Conservation (phyloP, 2,797 vertebrate genomes). For the Sebastes baramenuke region DNA sequence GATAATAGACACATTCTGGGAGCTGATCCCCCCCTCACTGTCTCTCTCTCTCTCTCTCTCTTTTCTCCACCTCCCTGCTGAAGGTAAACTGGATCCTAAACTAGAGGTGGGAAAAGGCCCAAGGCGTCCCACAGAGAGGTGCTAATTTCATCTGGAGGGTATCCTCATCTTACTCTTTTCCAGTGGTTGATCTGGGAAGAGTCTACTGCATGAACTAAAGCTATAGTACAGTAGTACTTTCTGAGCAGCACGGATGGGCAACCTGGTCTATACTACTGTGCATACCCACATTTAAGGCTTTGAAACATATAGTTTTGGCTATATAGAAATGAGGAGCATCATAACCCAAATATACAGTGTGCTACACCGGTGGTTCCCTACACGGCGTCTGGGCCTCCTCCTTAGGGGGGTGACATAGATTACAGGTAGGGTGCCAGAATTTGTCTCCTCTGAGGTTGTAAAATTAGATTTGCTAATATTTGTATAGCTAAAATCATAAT, state of each 20-base stretch:
- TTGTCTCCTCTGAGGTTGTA: too few species aligned
- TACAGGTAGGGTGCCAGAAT: too few species aligned
- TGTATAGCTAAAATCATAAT: too few species aligned
- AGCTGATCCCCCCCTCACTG: constrained; percentile 72
- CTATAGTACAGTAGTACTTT: not conserved
- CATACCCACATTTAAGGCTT: not conserved
- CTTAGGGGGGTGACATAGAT: too few species aligned
- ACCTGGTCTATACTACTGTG: not conserved
- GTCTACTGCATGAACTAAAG: not conserved
- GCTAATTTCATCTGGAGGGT: not conserved
- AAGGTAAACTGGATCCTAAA: constrained; percentile 42
- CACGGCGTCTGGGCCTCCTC: too few species aligned
- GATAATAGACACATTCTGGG: constrained; percentile 82
- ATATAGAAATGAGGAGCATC: not conserved
- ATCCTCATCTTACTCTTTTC: not conserved
- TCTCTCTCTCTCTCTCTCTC: not conserved
- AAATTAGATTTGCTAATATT: too few species aligned
- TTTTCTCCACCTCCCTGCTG: constrained; percentile 20
- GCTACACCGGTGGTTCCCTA: too few species aligned
- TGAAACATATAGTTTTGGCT: not conserved
- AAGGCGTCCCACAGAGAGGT: constrained; percentile 4
- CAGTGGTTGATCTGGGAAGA: not conserved
- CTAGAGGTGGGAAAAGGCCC: constrained; percentile 25
- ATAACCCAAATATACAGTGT: not conserved
- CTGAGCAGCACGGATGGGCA: not conserved